Evolutionary conservation across 2,888 invertebrate species (phyloP).

Genomic region (Biston betularia): DNA sequence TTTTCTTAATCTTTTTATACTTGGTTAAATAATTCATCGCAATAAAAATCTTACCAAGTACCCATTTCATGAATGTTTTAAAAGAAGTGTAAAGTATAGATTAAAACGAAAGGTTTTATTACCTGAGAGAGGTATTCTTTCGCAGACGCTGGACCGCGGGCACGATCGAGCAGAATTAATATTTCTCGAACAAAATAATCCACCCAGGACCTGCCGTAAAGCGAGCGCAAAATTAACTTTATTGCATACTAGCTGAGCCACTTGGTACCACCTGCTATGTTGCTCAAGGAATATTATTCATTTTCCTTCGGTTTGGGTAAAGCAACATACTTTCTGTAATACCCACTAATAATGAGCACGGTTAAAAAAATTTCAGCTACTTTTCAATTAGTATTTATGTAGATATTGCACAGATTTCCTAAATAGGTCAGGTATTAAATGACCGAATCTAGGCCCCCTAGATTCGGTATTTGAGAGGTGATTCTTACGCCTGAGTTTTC

Average conservation of each 20-base stretch:
- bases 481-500: too few species aligned
- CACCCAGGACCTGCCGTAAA: slow-evolving; percentile 26
- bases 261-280: slow-evolving; percentile 4
- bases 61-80: not conserved
- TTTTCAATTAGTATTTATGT: not conserved
- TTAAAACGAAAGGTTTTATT: slow-evolving; percentile 29
- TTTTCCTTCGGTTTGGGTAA: not conserved
- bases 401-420: too few species aligned
- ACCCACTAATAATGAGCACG: not conserved
- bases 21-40: not conserved
- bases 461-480: too few species aligned
- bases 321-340: not conserved
- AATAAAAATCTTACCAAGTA: not conserved
- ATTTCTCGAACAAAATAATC: slow-evolving; percentile 11
- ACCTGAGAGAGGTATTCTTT: slow-evolving; percentile 77
- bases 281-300: not conserved
- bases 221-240: slow-evolving; percentile 4
- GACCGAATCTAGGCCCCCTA: too few species aligned
- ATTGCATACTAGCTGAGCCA: not conserved
- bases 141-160: slow-evolving; percentile 70
- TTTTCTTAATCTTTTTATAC: not conserved
- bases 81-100: not conserved
- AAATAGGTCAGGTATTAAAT: too few species aligned
- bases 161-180: slow-evolving; percentile 43
- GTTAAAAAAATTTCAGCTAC: not conserved